A percentile compares a stretch with the other conserved stretches of the same genome.
Conservation (phyloP, 2,113 vertebrate genomes). For the Hemichromis elongatus region DNA sequence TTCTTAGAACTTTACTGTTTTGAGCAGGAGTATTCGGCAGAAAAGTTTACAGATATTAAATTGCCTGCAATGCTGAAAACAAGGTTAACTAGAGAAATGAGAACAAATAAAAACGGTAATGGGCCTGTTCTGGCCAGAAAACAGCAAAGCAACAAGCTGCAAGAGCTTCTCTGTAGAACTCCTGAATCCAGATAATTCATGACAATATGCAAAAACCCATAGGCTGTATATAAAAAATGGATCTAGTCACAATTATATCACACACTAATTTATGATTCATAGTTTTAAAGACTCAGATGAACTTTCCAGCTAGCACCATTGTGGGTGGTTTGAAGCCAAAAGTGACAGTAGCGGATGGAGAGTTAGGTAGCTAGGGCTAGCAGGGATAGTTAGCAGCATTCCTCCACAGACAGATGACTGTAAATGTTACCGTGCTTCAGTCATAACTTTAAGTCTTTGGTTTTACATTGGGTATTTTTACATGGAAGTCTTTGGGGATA, state of each 20-base stretch:
- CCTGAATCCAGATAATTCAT: neutral
- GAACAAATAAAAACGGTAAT: neutral
- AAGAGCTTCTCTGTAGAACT: neutral
- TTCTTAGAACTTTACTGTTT: neutral
- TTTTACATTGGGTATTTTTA: neutral
- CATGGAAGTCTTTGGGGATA: neutral
- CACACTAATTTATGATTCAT: neutral
- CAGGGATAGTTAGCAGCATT: neutral
- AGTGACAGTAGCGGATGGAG: neutral
- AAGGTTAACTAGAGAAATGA: neutral
- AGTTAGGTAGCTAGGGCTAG: neutral
- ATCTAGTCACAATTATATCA: neutral
- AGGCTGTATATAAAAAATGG: neutral
- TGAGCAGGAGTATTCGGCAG: neutral
- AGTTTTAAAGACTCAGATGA: neutral
- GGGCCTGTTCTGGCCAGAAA: neutral
- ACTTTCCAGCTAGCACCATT: neutral
- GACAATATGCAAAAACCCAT: neutral
- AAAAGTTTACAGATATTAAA: neutral
- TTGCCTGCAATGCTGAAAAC: neutral
- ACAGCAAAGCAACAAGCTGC: neutral
- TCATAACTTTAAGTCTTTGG: neutral
- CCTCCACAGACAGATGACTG: neutral
- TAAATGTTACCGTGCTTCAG: neutral
- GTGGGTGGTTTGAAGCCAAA: neutral